Evolutionary conservation across 53 echinoderm and acorn worm genomes (phyloP), one percentile per base, ranked within the genome.

Genomic region (Holothuria scabra): DNA sequence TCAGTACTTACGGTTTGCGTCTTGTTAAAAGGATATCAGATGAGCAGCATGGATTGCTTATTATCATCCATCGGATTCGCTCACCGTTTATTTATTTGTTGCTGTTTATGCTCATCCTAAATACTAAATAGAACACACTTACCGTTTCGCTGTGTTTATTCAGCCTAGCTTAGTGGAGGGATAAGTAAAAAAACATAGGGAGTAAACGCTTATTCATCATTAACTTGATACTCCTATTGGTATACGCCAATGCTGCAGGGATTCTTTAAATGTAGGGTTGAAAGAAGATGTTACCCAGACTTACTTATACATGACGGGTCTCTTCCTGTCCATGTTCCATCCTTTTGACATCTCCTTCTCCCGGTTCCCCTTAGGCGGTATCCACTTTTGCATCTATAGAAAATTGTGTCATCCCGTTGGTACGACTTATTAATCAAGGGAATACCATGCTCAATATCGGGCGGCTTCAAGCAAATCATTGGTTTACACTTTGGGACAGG

Each of bases 341-440:
- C 86, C n/a, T 61, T 67, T 37, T 87, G 74, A 56, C 94, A 93
- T 28, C 48, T 69, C 37, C 91, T 79, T 14, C 84, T 74, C 19
- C 74, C 86, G 12, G 63, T 76, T 20, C 94, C 91, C 32, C 85
- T 75, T 25, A 95, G 74, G n/a, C 71, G 70, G 84, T 92, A 93
- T 5, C 99, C 99, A 49, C 59, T 88, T 49, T 70, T 26, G 79
- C 99, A 96, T n/a, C 76, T 67, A 66, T 91, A 96, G 21, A 85
- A 64, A 20, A 96, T 81, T 11, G 67, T 44, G 33, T 93, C 87
- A 16, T 89, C 84, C 9, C 69, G 74, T 44, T 56, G 55, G 67
- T 78, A 78, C 29, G 41, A 88, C 23, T 85, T 61, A n/a, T 88
- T 65, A 11, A 88, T 88, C 38, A 85, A 74, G 26, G 88, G 46